Conservation (phyloP, 2,797 vertebrate genomes). For the Leucoraja ocellata region DNA sequence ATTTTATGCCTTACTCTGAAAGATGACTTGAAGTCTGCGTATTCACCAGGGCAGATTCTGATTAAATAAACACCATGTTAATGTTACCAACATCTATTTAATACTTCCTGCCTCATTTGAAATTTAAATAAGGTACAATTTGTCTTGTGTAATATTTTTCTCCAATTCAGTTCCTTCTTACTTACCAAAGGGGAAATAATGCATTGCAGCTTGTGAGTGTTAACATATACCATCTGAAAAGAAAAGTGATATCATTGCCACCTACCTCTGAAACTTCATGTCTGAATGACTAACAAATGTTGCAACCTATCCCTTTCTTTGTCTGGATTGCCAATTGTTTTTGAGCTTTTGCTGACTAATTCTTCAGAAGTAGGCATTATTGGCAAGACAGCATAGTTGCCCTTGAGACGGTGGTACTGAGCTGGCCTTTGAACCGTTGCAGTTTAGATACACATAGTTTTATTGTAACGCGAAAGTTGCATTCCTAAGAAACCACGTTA, state of each 20-base stretch:
- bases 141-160: slow-evolving; percentile 65
- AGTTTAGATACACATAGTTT: no score
- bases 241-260: neutral
- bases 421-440: neutral
- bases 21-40: slow-evolving; percentile 99
- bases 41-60: slow-evolving; percentile 99
- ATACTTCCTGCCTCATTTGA: slow-evolving; percentile 83
- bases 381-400: neutral
- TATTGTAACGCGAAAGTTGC: no score
- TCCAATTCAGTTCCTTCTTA: slow-evolving; percentile 5
- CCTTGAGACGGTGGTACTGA: neutral
- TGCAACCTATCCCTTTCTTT: neutral
- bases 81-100: slow-evolving; percentile 99
- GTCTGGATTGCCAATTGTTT: neutral
- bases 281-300: neutral
- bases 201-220: neutral
- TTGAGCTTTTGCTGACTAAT: neutral
- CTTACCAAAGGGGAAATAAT: neutral
- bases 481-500: no score
- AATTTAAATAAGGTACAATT: slow-evolving; percentile 77
- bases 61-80: slow-evolving; percentile 99
- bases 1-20: slow-evolving; percentile 99
- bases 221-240: neutral
- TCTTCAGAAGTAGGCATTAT: no score
- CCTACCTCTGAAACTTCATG: neutral